Percentiles rank a stretch among this genome's conserved stretches.
Evolutionary conservation across 2,797 vertebrate genomes (phyloP).

Genomic region (Enteromius fasciolatus): DNA sequence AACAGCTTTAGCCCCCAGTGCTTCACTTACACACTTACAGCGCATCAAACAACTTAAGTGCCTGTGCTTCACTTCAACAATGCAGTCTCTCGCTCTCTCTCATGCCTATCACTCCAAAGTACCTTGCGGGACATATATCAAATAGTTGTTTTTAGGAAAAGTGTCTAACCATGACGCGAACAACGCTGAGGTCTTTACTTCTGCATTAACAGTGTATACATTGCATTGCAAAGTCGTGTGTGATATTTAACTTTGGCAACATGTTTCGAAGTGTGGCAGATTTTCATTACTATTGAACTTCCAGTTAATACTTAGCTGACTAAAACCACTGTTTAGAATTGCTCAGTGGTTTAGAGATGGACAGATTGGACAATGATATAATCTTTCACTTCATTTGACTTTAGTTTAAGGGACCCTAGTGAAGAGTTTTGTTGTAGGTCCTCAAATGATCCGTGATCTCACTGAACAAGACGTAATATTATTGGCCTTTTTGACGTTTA

Average conservation of each 20-base stretch:
- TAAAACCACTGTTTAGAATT: background rate
- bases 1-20: conserved; percentile 40
- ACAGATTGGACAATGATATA: conserved; percentile 23
- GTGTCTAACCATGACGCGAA: background rate
- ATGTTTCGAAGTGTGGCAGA: background rate
- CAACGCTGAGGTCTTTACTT: background rate
- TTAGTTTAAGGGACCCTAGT: background rate
- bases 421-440: conserved; percentile 1
- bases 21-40: conserved; percentile 37
- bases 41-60: conserved; percentile 47
- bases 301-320: background rate
- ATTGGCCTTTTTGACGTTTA: background rate
- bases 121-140: background rate
- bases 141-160: conserved; percentile 10
- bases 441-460: background rate
- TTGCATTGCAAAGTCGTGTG: background rate
- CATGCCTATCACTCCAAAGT: conserved; percentile 2
- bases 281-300: conserved; percentile 12
- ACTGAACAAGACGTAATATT: background rate
- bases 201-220: no score
- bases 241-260: background rate
- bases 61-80: conserved; percentile 45
- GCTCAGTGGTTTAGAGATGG: conserved; percentile 1
- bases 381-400: conserved; percentile 38
- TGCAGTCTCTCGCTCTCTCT: conserved; percentile 10